Percentiles rank a stretch among this genome's conserved stretches.
Evolutionary conservation across 2,797 vertebrate species (phyloP).

Genomic region (Acanthornis magna): DNA sequence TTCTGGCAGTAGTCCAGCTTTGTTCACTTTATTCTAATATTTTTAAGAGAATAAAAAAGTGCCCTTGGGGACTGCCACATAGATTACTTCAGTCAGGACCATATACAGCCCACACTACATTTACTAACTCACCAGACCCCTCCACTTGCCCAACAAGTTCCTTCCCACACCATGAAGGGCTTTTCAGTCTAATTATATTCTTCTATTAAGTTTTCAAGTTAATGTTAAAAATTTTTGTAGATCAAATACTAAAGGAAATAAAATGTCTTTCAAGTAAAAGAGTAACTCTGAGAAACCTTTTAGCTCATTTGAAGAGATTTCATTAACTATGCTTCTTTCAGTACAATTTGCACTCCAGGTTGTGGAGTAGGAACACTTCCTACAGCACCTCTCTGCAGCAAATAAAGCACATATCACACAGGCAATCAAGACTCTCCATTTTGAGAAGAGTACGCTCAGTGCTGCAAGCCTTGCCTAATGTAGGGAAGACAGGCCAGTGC

Average conservation of each 20-base stretch:
- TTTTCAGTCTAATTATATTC: not conserved
- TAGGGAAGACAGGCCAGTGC: not conserved
- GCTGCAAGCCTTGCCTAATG: conserved; percentile 27
- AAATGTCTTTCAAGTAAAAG: not conserved
- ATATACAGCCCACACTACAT: not conserved
- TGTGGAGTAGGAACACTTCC: conserved; percentile 16
- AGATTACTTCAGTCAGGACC: not conserved
- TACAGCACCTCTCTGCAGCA: conserved; percentile 10
- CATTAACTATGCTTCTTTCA: not conserved
- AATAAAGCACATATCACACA: not conserved
- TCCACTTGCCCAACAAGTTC: not conserved
- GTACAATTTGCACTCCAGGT: not conserved
- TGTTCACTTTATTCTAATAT: conserved; percentile 60
- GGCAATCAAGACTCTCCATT: conserved; percentile 53
- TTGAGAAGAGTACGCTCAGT: conserved; percentile 47
- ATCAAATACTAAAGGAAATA: not conserved
- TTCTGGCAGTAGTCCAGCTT: conserved; percentile 68
- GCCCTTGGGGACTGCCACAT: not conserved
- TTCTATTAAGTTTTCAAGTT: not conserved
- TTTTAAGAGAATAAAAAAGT: not conserved
- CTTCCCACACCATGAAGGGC: not conserved
- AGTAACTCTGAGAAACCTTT: not conserved
- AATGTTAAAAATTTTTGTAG: not conserved
- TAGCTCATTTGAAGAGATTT: not conserved
- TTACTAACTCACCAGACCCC: not conserved